Evolutionary conservation across 2,113 vertebrate species (phyloP), one percentile per base, ranked within the genome.

Genomic region (Malaclemys terrapin): DNA sequence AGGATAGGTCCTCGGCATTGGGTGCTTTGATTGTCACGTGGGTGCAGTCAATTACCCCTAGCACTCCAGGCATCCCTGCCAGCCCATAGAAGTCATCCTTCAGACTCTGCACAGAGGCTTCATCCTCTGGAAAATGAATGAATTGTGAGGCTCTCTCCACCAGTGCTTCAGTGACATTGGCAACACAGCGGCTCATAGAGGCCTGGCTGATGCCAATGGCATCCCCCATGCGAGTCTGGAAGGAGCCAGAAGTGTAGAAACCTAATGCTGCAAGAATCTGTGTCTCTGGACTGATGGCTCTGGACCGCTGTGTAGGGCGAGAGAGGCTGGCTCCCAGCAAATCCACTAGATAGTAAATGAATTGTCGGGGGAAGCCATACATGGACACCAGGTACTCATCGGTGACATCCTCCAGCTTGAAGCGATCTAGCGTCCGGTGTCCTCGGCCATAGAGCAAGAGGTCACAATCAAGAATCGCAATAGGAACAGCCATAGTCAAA

Each of bases 141-240:
- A 99, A 99, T 96, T 99, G 98, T 0, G 99, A 97, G 12, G 99
- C 99, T 96, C 99, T 99, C 96, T 99, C 99, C 90, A 99, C 99
- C 93, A 99, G 95, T 1, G 99, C 99, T 95, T 98, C 99, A 0
- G 99, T 99, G 91, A 99, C 99, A 4, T 99, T 99, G 86, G 99
- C 98, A 92, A 99, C 99, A 11, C 99, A 99, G 87, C 99, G 99
- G 45, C 99, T 99, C 99, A 99, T 99, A 25, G 99, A 99, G 8
- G 99, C 99, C 97, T 99, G 99, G 89, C 99, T 99, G 95, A 99
- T 99, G 76, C 99, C 99, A 12, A 99, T 99, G 29, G 99, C 99
- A 47, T 99, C 99, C 54, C 99, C 99, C 99, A 99, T 99, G 11
- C 99, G 99, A 7, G 99, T 99, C 98, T 99, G 99, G 96, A 99